phyloP scores from a whole-genome alignment of 1,140 invertebrate species.

The Paralvinella palmiformis region DNA sequence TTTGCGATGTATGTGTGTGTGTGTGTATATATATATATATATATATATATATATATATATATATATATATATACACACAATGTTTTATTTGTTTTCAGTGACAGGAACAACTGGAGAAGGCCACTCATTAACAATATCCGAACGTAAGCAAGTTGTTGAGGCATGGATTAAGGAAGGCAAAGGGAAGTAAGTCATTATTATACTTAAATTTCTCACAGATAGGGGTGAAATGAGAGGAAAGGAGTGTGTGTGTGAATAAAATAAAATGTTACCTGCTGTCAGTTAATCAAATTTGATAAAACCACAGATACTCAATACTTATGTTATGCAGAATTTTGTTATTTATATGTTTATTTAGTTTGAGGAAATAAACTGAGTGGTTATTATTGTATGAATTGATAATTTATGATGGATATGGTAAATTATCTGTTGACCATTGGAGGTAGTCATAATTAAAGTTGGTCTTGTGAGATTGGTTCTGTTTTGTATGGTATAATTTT shows the following conservation, averaged over 20 bases:
- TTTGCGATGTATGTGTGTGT: not conserved
- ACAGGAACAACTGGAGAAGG: constrained; percentile 74
- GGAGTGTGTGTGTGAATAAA: not conserved
- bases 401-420: too few relatives aligned
- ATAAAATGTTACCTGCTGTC: too few relatives aligned
- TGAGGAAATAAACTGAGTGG: too few relatives aligned
- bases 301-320: too few relatives aligned
- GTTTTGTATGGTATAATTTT: too few relatives aligned
- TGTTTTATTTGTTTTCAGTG: constrained; percentile 53
- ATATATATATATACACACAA: constrained; percentile 3
- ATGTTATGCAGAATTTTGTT: too few relatives aligned
- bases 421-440: too few relatives aligned
- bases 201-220: not conserved
- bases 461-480: too few relatives aligned
- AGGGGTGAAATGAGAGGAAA: not conserved
- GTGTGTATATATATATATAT: not conserved
- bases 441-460: too few relatives aligned
- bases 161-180: constrained; percentile 57
- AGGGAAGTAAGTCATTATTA: constrained; percentile 17
- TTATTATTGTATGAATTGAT: too few relatives aligned
- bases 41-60: not conserved
- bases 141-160: constrained; percentile 63
- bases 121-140: constrained; percentile 59
- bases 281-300: too few relatives aligned
- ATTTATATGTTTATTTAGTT: too few relatives aligned